Percentiles rank a stretch among this genome's conserved stretches.
These are phyloP conservation scores for Lacerta agilis DNA, from an alignment of 2,797 vertebrate genomes.

Conservation along the genomic window DNA sequence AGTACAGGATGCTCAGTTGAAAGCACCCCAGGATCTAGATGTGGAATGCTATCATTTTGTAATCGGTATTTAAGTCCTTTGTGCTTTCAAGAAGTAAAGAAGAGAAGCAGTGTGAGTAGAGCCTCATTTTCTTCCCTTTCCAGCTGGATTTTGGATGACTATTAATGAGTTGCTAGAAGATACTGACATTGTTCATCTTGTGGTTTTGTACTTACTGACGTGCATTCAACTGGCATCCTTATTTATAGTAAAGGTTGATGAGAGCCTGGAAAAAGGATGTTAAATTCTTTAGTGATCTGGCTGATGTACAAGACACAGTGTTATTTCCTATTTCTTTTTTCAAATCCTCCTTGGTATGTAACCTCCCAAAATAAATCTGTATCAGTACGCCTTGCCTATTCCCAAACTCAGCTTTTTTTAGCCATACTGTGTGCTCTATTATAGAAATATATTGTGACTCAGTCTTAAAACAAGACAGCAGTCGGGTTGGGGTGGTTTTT, in stretches of 20 bases:
- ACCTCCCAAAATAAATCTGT: slow-evolving; percentile 54
- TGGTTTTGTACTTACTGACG: slow-evolving; percentile 10
- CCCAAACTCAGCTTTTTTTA: slow-evolving; percentile 33
- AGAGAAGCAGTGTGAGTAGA: slow-evolving; percentile 6
- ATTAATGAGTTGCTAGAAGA: slow-evolving; percentile 47
- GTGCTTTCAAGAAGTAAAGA: slow-evolving; percentile 31
- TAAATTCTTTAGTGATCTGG: slow-evolving; percentile 28
- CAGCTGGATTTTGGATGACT: slow-evolving; percentile 37
- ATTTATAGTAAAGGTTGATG: slow-evolving; percentile 49
- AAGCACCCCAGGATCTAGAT: slow-evolving; percentile 16
- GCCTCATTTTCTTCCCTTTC: slow-evolving; percentile 19
- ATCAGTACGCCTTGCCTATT: slow-evolving; percentile 49
- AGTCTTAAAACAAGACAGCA: slow-evolving; percentile 42
- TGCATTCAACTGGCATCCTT: slow-evolving; percentile 43
- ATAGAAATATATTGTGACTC: slow-evolving; percentile 48
- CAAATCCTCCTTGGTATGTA: slow-evolving; percentile 52
- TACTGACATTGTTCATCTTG: slow-evolving; percentile 50
- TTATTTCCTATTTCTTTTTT: slow-evolving; percentile 55
- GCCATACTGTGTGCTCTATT: slow-evolving; percentile 24
- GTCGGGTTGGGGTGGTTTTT: slow-evolving; percentile 28
- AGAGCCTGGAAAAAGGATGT: slow-evolving; percentile 54
- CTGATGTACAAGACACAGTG: slow-evolving; percentile 18
- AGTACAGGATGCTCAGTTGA: slow-evolving; percentile 26
- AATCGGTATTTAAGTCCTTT: slow-evolving; percentile 33
- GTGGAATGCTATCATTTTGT: background rate